phyloP scores from a whole-genome alignment of 2,888 invertebrate genomes.

The Mallateleia sp. region DNA sequence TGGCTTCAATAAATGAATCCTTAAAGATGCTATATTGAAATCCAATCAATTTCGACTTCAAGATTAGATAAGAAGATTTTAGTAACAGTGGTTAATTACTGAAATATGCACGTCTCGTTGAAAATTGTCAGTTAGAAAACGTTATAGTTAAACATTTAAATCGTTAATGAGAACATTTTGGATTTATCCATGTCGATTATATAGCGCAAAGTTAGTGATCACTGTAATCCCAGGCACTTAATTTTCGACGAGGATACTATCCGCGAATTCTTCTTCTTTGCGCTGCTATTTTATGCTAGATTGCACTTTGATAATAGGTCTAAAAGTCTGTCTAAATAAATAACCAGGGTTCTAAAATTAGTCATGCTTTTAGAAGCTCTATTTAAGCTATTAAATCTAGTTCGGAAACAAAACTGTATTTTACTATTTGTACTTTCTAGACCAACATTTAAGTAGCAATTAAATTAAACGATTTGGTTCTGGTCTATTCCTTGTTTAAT shows the following conservation, averaged over 20 bases:
- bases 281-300: conserved; percentile 54
- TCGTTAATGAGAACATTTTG: conserved; percentile 57
- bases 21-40: conserved; percentile 59
- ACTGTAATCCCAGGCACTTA: conserved; percentile 69
- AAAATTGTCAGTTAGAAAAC: conserved; percentile 52
- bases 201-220: conserved; percentile 60
- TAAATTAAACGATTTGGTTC: conserved; percentile 19
- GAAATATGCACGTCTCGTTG: neutral
- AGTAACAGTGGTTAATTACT: conserved; percentile 11
- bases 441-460: conserved; percentile 4
- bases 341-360: conserved; percentile 61
- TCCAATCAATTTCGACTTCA: conserved; percentile 59
- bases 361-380: conserved; percentile 19
- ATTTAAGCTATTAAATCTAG: conserved; percentile 41
- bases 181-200: conserved; percentile 49
- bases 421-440: conserved; percentile 13
- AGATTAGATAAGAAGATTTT: conserved; percentile 52
- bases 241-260: conserved; percentile 39
- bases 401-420: conserved; percentile 30
- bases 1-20: conserved; percentile 69
- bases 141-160: conserved; percentile 24
- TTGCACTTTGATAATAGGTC: conserved; percentile 72
- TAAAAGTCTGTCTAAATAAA: conserved; percentile 60
- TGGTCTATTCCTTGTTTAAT: no score
- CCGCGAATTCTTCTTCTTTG: conserved; percentile 65